Evolutionary conservation across 2,113 vertebrate species (phyloP), one percentile per base, ranked within the genome.

Genomic region (Syngnathus typhle): DNA sequence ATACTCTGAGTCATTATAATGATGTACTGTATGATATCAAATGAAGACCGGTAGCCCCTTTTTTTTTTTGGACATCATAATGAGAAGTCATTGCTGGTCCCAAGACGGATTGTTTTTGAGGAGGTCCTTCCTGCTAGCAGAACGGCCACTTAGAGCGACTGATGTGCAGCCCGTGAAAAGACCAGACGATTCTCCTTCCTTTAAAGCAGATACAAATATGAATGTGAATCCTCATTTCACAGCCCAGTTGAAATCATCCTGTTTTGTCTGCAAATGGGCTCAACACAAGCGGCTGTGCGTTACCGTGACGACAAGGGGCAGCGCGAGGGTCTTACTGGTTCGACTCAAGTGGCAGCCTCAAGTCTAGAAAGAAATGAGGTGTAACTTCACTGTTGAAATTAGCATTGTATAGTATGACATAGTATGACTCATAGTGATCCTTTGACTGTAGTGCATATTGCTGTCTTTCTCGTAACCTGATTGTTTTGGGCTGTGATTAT

Each of bases 121-220:
- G 70, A 77, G 76, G 71, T 66, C 79, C 84, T 84, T 88, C 82
- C 85, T 85, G 79, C 72, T 77, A 76, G 76, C 44, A 19, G 76
- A 84, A 84, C 78, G 74, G 65, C 71, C 77, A 79, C 74, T 82
- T 75, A 84, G 70, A 72, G 18, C 84, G 86, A 89, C 64, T 82
- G 74, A 89, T 89, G 77, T 72, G 39, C n/a, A 71, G 13, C 77
- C 77, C 67, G 87, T 82, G 78, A 81, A 70, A 80, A 56, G 59
- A 63, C 72, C 79, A 74, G 83, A 67, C 73, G 77, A 72, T 73
- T 81, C 77, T 75, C 47, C 67, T 39, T 68, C 79, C 49, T 58
- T 16, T 58, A 16, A 32, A 16, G 13, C 21, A 6, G 54, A 55
- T 12, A 32, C 41, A 43, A 43, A 43, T 43, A 32, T 3, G 27